Evolutionary conservation across 1,140 invertebrate genomes (phyloP).

Genomic region (Telenomus remus): DNA sequence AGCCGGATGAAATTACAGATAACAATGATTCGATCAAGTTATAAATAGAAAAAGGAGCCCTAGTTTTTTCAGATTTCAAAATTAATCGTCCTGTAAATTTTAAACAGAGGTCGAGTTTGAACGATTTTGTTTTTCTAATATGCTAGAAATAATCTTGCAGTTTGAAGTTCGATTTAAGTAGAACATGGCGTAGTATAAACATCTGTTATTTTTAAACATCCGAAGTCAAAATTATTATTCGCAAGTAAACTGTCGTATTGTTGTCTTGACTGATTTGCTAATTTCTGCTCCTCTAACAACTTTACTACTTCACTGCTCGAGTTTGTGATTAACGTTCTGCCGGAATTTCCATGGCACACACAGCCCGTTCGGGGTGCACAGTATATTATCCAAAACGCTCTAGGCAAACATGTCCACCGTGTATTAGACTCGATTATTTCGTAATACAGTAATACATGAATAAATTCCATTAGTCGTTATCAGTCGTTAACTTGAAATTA

Average conservation of each 20-base stretch:
- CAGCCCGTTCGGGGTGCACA: conserved; percentile 34
- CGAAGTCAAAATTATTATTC: conserved; percentile 14
- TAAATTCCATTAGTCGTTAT: conserved; percentile 50
- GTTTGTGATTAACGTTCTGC: conserved; percentile 51
- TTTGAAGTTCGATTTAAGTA: conserved; percentile 31
- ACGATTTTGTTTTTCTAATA: conserved; percentile 4
- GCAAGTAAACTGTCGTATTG: conserved; percentile 38
- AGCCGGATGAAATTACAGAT: background rate
- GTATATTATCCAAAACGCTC: conserved; percentile 45
- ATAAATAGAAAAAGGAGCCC: background rate
- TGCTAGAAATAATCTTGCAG: conserved; percentile 37
- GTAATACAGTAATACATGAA: conserved; percentile 37
- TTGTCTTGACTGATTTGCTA: conserved; percentile 57
- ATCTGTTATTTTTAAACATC: background rate
- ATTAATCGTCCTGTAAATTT: background rate
- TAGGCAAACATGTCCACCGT: conserved; percentile 50
- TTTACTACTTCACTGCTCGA: conserved; percentile 32
- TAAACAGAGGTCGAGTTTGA: background rate
- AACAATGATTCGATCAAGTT: background rate
- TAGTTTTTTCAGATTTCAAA: no score
- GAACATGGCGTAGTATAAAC: conserved; percentile 25
- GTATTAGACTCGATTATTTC: conserved; percentile 49
- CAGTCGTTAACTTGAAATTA: conserved; percentile 46
- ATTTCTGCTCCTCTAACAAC: conserved; percentile 51
- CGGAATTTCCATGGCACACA: conserved; percentile 52